Evolutionary conservation across 2,113 vertebrate species (phyloP).

Genomic region (Anoplopoma fimbria): DNA sequence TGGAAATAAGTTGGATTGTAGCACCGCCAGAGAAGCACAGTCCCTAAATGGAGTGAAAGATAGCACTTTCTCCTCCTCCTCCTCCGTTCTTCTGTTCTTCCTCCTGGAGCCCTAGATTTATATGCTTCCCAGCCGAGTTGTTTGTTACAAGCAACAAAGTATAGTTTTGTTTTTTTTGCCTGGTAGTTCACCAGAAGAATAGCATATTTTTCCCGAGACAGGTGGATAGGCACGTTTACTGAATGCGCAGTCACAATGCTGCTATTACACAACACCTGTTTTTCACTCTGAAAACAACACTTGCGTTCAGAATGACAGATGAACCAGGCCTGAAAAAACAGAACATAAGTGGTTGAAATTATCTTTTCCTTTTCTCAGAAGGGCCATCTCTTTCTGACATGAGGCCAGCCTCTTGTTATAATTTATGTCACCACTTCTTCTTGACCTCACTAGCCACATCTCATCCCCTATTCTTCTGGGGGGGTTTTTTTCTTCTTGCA

Average conservation of each 20-base stretch:
- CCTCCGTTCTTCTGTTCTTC: neutral
- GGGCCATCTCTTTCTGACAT: slow-evolving; percentile 4
- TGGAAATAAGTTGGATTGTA: slow-evolving; percentile 55
- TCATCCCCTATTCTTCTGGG: neutral
- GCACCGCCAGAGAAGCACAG: slow-evolving; percentile 26
- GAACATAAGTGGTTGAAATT: slow-evolving; percentile 20
- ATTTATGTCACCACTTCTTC: slow-evolving; percentile 43
- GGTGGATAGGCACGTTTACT: neutral
- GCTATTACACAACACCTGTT: neutral
- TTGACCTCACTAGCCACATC: slow-evolving; percentile 39
- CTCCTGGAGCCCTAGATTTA: slow-evolving; percentile 26
- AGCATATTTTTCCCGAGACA: neutral
- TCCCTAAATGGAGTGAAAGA: slow-evolving; percentile 72
- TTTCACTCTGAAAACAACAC: neutral
- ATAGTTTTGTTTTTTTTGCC: no score
- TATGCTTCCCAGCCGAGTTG: slow-evolving; percentile 35
- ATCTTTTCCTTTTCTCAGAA: slow-evolving; percentile 39
- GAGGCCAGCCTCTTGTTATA: neutral
- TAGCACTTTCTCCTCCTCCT: slow-evolving; percentile 26
- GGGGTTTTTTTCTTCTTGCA: neutral
- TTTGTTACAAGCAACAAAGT: slow-evolving; percentile 14
- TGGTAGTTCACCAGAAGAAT: neutral
- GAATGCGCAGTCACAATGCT: neutral
- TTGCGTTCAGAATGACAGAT: neutral
- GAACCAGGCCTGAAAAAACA: neutral